phyloP scores from a whole-genome alignment of 2,113 vertebrate species.

The Crotalus tigris region DNA sequence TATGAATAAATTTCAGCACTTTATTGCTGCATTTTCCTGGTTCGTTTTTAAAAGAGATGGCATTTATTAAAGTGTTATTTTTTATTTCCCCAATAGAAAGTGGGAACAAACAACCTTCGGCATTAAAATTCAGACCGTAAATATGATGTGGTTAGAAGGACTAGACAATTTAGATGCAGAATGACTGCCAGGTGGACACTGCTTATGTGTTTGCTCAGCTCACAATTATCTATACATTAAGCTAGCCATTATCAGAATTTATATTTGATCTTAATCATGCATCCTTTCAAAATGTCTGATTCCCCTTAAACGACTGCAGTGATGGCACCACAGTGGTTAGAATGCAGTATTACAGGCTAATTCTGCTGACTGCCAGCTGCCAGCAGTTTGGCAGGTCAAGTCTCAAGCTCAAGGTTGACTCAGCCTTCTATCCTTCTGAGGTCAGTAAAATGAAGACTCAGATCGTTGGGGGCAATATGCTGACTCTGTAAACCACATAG shows the following conservation, averaged over 20 bases:
- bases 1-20: constrained; percentile 12
- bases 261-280: neutral
- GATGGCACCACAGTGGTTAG: neutral
- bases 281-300: neutral
- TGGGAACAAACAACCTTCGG: neutral
- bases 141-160: neutral
- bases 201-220: neutral
- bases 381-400: neutral
- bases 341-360: neutral
- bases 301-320: neutral
- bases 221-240: neutral
- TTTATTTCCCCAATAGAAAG: neutral
- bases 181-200: neutral
- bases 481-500: neutral
- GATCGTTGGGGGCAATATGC: neutral
- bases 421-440: neutral
- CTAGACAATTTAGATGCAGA: neutral
- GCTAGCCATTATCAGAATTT: neutral
- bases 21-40: neutral
- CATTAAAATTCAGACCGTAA: neutral
- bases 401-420: neutral
- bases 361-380: neutral
- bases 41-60: neutral
- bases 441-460: neutral
- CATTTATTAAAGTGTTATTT: neutral